These are phyloP conservation scores for Arge pagana DNA, from an alignment of 2,888 invertebrate genomes.

Conservation along the genomic window DNA sequence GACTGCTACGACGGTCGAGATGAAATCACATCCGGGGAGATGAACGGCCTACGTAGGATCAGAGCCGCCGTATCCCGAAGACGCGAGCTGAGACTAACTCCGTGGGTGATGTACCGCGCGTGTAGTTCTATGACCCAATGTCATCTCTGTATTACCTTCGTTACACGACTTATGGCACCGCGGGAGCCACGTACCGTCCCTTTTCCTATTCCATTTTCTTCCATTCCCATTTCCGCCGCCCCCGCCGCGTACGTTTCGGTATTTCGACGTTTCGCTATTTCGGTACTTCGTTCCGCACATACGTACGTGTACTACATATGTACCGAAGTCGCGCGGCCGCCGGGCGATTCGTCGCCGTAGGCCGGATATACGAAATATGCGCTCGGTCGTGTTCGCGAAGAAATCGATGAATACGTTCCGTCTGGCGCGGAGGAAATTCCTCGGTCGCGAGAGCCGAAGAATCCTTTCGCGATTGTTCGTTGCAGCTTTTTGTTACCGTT, in stretches of 20 bases:
- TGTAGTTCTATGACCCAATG: not conserved
- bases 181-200: slow-evolving; percentile 7
- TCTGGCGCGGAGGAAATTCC: no score
- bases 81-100: slow-evolving; percentile 2
- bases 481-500: not conserved
- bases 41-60: slow-evolving; percentile 26
- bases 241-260: slow-evolving; percentile 24
- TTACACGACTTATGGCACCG: slow-evolving; percentile 21
- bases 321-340: no score
- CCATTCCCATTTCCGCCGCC: slow-evolving; percentile 43
- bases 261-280: no score
- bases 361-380: no score
- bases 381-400: no score
- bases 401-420: no score
- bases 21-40: slow-evolving; percentile 24
- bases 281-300: no score
- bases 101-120: not conserved
- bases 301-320: no score
- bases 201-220: slow-evolving; percentile 7
- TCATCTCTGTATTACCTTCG: slow-evolving; percentile 24
- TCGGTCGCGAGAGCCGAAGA: no score
- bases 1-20: slow-evolving; percentile 18
- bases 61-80: slow-evolving; percentile 12
- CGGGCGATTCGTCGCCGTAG: no score
- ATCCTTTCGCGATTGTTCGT: not conserved